phyloP scores from a whole-genome alignment of 1,140 invertebrate species.

The Pristionchus pacificus region DNA sequence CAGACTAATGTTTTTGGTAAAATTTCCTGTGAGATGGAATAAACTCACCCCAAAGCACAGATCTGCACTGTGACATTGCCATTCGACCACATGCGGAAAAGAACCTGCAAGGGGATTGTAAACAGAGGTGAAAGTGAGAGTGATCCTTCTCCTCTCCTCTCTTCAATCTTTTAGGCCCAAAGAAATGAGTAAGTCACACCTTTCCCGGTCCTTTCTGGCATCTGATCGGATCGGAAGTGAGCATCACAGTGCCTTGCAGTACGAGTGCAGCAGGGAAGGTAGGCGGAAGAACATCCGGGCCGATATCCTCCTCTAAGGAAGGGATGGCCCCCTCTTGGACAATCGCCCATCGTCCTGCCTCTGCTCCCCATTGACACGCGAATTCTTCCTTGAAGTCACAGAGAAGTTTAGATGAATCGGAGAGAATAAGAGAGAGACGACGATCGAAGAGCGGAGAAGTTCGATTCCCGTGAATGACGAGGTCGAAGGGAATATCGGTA shows the following conservation, averaged over 20 bases:
- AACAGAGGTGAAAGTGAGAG: too few relatives aligned
- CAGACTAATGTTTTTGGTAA: too few relatives aligned
- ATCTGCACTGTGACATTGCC: slow-evolving; percentile 49
- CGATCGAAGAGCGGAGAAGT: slow-evolving; percentile 48
- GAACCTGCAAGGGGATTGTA: slow-evolving; percentile 35
- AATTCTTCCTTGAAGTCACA: slow-evolving; percentile 54
- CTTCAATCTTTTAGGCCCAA: too few relatives aligned
- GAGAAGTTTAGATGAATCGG: slow-evolving; percentile 45
- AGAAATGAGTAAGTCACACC: slow-evolving; percentile 22
- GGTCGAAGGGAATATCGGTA: slow-evolving; percentile 41
- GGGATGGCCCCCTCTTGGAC: slow-evolving; percentile 54
- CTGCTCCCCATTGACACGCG: slow-evolving; percentile 54
- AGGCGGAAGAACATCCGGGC: slow-evolving; percentile 35
- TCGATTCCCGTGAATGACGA: slow-evolving; percentile 48
- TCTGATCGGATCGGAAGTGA: slow-evolving; percentile 47
- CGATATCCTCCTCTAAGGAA: slow-evolving; percentile 43
- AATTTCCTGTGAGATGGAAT: too few relatives aligned
- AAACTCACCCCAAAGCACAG: slow-evolving; percentile 48
- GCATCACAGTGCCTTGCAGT: slow-evolving; percentile 53
- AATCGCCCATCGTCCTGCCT: slow-evolving; percentile 53
- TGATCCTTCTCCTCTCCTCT: too few relatives aligned
- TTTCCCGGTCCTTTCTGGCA: slow-evolving; percentile 52
- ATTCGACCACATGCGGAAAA: slow-evolving; percentile 56
- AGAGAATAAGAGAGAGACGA: slow-evolving; percentile 40
- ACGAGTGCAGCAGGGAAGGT: slow-evolving; percentile 49